Evolutionary conservation across 2,797 vertebrate genomes (phyloP).

Genomic region (Muraenolepis orangiensis): DNA sequence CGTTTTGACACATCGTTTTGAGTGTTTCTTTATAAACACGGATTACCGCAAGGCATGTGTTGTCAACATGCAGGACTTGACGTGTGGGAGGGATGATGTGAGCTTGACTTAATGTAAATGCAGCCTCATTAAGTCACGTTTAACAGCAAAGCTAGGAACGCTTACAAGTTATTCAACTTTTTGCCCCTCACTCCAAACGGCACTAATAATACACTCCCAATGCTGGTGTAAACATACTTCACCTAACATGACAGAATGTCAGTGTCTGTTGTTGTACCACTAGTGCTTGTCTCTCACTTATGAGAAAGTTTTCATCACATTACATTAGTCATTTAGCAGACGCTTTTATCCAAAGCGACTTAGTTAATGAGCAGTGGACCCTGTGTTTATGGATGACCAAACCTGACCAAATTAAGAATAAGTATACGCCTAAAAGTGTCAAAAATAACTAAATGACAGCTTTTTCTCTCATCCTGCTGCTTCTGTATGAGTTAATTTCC

Average conservation of each 20-base stretch:
- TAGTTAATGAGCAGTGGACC: not conserved
- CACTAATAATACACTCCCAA: not conserved
- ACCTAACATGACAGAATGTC: not conserved
- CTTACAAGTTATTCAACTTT: not conserved
- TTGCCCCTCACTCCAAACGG: not conserved
- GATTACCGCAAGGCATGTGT: not conserved
- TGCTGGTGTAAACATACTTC: not conserved
- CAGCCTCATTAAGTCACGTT: not conserved
- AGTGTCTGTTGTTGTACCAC: not conserved
- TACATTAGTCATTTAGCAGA: no score
- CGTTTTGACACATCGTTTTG: not conserved
- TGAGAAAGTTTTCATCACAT: not conserved
- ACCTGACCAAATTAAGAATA: not conserved
- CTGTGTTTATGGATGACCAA: not conserved
- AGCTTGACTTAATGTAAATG: not conserved
- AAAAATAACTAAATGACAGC: not conserved
- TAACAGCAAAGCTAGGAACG: not conserved
- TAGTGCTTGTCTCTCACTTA: not conserved
- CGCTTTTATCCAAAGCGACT: no score
- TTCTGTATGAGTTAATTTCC: not conserved
- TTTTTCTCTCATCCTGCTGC: not conserved
- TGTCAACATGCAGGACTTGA: constrained; percentile 1
- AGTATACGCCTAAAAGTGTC: not conserved
- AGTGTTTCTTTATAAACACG: not conserved
- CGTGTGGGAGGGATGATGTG: not conserved